Base-by-base conservation (phyloP, 2,797 vertebrate genomes). In the Aulostomus chinensis region DNA sequence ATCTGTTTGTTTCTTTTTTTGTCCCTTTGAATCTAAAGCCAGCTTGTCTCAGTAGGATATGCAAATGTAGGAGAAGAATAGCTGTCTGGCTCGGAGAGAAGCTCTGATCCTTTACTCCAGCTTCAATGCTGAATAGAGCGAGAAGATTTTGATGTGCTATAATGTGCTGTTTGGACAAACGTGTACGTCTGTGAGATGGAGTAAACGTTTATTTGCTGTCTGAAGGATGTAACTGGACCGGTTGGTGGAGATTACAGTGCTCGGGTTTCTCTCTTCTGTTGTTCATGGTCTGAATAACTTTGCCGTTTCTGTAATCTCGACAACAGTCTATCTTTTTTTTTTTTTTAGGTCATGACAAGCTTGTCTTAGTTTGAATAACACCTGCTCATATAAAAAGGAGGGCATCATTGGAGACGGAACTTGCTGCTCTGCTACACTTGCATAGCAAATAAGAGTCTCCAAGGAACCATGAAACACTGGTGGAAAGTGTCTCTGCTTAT, bases 31-130 rank as follows among this genome's bases (percentile, higher is more conserved):
- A 80, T 81, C 30, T 29, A 57, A 78, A 73, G 76, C 85, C 81
- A 81, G 74, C 62, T 64, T 49, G 60, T 85, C 84, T 87, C 84
- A 39, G 72, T 69, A 80, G 68, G 55, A 83, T 88, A 88, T 89
- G 84, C 80, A 85, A 87, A 89, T 88, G 57, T 38, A 34, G 47
- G 53, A 46, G 68, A 82, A 83, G 81, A 86, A 87, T 86, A 52
- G 57, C 82, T 85, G 85, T 87, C 86, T 87, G 74, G 61, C 62
- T 86, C 68, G 53, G 32, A 11, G 62, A 81, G 78, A 81, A 81
- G 73, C 78, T 78, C 73, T 83, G 70, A 86, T 85, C 68, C 69
- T 74, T 53, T 47, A 64, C 64, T 76, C 51, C 58, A 58, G 69
- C 59, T 58, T 53, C 57, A 55, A 8, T 38, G 33, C 32, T 78